Percentiles rank a stretch among this genome's conserved stretches.
phyloP scores from a whole-genome alignment of 2,888 invertebrate species.

The Mesorhabditis spiculigera region DNA sequence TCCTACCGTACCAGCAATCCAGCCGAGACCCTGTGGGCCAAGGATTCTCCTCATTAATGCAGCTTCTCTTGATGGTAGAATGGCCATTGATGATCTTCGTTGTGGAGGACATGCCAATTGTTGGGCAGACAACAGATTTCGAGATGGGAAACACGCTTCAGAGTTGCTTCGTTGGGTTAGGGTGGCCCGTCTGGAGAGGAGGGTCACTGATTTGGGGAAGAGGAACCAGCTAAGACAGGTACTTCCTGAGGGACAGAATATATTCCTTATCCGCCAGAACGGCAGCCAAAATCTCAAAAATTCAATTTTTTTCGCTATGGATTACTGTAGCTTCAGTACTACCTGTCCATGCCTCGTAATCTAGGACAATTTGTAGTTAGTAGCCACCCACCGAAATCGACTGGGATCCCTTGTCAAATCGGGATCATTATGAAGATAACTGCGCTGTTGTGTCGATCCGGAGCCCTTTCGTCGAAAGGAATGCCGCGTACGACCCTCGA shows the following conservation, averaged over 20 bases:
- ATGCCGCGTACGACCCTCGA: not conserved
- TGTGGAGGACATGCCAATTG: slow-evolving; percentile 1
- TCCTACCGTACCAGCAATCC: slow-evolving; percentile 26
- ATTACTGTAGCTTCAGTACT: too few relatives aligned
- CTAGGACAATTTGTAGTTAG: too few relatives aligned
- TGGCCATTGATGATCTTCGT: slow-evolving; percentile 23
- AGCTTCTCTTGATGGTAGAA: slow-evolving; percentile 40
- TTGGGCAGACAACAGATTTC: slow-evolving; percentile 5
- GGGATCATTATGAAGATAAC: slow-evolving; percentile 22
- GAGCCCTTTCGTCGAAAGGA: not conserved
- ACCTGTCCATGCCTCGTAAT: too few relatives aligned
- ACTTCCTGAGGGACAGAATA: too few relatives aligned
- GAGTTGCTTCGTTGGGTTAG: slow-evolving; percentile 33
- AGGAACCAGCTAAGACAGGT: too few relatives aligned
- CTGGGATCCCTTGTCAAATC: slow-evolving; percentile 13
- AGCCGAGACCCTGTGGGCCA: slow-evolving; percentile 45
- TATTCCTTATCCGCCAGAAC: too few relatives aligned
- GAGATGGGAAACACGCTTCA: slow-evolving; percentile 34
- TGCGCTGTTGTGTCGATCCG: not conserved
- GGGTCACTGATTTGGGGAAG: too few relatives aligned
- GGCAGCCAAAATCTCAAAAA: too few relatives aligned
- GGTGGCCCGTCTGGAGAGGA: slow-evolving; percentile 19
- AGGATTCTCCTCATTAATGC: slow-evolving; percentile 46
- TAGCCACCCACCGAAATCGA: slow-evolving; percentile 1
- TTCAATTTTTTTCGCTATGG: too few relatives aligned